Percentiles rank a stretch among this genome's conserved stretches.
Evolutionary conservation across 1,140 invertebrate species (phyloP).

Genomic region (Danaus melanippus): DNA sequence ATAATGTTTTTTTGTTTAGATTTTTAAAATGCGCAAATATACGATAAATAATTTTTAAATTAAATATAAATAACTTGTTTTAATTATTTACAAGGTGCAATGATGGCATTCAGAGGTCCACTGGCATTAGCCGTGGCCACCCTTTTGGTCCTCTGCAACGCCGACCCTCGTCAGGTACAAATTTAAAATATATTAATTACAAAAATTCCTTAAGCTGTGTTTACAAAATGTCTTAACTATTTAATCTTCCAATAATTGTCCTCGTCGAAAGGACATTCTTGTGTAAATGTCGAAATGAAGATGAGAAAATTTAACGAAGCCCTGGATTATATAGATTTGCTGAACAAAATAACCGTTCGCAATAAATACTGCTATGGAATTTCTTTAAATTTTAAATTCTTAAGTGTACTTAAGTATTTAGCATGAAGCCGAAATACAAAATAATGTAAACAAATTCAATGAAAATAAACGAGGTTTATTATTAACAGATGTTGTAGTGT

Average conservation of each 20-base stretch:
- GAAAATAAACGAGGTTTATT: no score
- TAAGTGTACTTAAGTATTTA: no score
- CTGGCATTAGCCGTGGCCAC: slow-evolving; percentile 42
- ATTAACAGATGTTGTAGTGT: no score
- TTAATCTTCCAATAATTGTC: slow-evolving; percentile 40
- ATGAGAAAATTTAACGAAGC: slow-evolving; percentile 19
- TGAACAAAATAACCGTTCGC: no score
- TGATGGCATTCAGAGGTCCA: slow-evolving; percentile 39
- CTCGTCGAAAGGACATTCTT: slow-evolving; percentile 14
- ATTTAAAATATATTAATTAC: slow-evolving; percentile 16
- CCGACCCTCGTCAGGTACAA: slow-evolving; percentile 46
- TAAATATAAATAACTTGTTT: no score
- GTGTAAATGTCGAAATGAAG: slow-evolving; percentile 21
- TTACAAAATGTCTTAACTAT: slow-evolving; percentile 34
- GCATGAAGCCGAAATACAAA: no score
- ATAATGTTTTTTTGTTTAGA: no score
- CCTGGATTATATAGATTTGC: slow-evolving; percentile 14
- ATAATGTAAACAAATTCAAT: no score
- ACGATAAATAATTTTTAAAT: no score
- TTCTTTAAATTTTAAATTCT: no score
- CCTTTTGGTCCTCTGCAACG: slow-evolving; percentile 46
- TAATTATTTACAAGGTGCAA: slow-evolving; percentile 25
- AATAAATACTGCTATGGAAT: no score
- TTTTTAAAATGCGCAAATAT: no score
- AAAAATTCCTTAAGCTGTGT: slow-evolving; percentile 11